These are phyloP conservation scores for Pyrgus malvae DNA, from an alignment of 2,888 invertebrate genomes.

Conservation along the genomic window DNA sequence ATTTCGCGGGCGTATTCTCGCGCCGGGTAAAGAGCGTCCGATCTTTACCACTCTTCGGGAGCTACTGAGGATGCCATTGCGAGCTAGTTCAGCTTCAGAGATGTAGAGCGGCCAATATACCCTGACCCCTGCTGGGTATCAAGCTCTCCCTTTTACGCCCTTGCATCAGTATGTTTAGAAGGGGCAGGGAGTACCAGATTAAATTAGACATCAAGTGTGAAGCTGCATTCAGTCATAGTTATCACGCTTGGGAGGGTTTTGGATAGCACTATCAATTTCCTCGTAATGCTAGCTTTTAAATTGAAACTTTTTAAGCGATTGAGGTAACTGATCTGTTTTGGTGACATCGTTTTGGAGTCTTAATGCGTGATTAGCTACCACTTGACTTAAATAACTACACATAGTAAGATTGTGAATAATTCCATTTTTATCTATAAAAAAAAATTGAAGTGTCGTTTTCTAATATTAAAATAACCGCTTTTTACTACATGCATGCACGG, in stretches of 20 bases:
- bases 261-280: background rate
- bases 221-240: conserved; percentile 20
- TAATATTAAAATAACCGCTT: too few relatives aligned
- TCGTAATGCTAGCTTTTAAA: background rate
- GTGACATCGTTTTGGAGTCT: too few relatives aligned
- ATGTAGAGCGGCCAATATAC: conserved; percentile 11
- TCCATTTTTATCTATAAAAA: too few relatives aligned
- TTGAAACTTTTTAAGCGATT: background rate
- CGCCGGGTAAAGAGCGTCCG: background rate
- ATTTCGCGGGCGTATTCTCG: conserved; percentile 10
- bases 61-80: conserved; percentile 6
- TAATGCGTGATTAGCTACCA: too few relatives aligned
- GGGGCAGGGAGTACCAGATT: background rate
- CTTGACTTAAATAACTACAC: too few relatives aligned
- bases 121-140: background rate
- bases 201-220: conserved; percentile 9
- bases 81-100: background rate
- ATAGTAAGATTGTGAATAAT: too few relatives aligned
- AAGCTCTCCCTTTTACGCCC: background rate
- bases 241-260: conserved; percentile 10
- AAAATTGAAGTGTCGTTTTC: too few relatives aligned
- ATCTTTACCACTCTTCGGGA: conserved; percentile 7
- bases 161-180: too few relatives aligned
- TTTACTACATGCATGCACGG: too few relatives aligned
- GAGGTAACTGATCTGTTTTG: too few relatives aligned